Conservation (phyloP, 37 sponge, comb jelly and placozoan species). For the Ephydatia muelleri region DNA sequence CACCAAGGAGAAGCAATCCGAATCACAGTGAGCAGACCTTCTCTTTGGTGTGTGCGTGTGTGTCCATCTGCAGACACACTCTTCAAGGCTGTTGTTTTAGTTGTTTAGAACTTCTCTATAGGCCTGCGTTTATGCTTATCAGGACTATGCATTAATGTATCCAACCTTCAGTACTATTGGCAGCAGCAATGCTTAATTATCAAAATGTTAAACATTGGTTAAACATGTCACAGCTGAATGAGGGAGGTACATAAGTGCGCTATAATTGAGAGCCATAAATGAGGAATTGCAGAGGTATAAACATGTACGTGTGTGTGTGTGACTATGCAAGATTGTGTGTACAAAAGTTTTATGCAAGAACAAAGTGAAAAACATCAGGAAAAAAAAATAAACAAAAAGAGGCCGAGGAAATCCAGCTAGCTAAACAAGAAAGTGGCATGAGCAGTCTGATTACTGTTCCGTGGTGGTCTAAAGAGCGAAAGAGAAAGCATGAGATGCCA, state of each 20-base stretch:
- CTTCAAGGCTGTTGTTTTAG: not conserved
- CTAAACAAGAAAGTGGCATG: not conserved
- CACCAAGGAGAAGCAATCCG: not conserved
- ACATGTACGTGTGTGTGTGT: not conserved
- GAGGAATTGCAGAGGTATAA: too few species aligned
- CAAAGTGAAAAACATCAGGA: not conserved
- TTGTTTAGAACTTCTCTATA: not conserved
- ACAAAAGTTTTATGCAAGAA: not conserved
- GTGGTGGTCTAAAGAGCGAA: not conserved
- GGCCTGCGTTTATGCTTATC: not conserved
- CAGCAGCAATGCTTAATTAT: not conserved
- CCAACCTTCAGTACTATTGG: not conserved
- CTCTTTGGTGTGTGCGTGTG: too few species aligned
- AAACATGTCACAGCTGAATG: too few species aligned
- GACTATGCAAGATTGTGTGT: not conserved
- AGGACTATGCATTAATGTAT: not conserved
- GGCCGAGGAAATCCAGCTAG: not conserved
- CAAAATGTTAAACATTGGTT: too few species aligned
- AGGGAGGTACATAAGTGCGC: too few species aligned
- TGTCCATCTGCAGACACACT: not conserved
- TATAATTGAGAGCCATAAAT: too few species aligned
- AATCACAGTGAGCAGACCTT: not conserved
- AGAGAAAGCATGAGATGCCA: not conserved
- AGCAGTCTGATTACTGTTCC: not conserved
- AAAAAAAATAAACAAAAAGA: not conserved